These are phyloP conservation scores for Papilio machaon DNA, from an alignment of 1,140 invertebrate species.

Conservation along the genomic window DNA sequence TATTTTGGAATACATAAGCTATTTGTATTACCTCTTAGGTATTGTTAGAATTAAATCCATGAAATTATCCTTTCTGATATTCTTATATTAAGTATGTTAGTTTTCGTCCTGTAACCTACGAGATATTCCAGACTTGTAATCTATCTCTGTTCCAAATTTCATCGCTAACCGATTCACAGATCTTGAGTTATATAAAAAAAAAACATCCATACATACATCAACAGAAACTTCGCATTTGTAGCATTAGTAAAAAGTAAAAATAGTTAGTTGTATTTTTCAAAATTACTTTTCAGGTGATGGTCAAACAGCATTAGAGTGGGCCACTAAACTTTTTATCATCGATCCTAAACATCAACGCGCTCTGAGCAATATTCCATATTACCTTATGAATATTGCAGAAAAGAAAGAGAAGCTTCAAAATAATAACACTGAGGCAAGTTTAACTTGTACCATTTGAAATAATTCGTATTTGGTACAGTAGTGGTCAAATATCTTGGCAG, in stretches of 20 bases:
- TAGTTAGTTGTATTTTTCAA: not conserved
- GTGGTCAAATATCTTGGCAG: too few relatives aligned
- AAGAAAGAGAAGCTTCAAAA: slow-evolving; percentile 81
- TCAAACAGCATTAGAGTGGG: slow-evolving; percentile 92
- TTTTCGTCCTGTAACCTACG: too few relatives aligned
- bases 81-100: too few relatives aligned
- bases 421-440: slow-evolving; percentile 85
- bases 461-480: not conserved
- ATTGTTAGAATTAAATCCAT: slow-evolving; percentile 44
- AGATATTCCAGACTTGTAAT: too few relatives aligned
- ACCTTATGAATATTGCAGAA: slow-evolving; percentile 88
- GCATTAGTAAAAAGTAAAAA: not conserved
- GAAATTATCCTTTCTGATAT: too few relatives aligned
- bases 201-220: too few relatives aligned
- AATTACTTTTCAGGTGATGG: slow-evolving; percentile 89
- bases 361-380: slow-evolving; percentile 92
- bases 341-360: slow-evolving; percentile 92
- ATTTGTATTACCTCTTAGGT: slow-evolving; percentile 95
- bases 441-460: not conserved
- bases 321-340: slow-evolving; percentile 93
- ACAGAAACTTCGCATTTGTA: too few relatives aligned
- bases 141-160: too few relatives aligned
- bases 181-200: too few relatives aligned
- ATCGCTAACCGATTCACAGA: too few relatives aligned
- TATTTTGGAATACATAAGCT: slow-evolving; percentile 97